phyloP scores from a whole-genome alignment of 1,140 invertebrate species.

The Drosophila lacteicornis region DNA sequence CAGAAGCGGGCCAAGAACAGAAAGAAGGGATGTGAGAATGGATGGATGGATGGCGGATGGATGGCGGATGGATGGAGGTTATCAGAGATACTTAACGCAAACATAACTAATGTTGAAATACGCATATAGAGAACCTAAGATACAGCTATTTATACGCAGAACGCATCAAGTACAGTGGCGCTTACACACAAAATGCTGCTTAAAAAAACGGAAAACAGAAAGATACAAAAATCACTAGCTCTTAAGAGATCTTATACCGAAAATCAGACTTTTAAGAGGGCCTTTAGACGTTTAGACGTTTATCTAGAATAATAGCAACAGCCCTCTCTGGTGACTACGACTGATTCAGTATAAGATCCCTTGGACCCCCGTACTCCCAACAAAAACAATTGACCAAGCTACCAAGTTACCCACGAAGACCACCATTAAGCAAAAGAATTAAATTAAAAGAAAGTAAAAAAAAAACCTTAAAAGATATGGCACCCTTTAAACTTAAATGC shows the following conservation, averaged over 20 bases:
- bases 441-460: background rate
- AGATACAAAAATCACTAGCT: slow-evolving; percentile 14
- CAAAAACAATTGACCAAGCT: slow-evolving; percentile 68
- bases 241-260: slow-evolving; percentile 32
- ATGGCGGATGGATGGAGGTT: slow-evolving; percentile 40
- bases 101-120: slow-evolving; percentile 74
- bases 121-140: slow-evolving; percentile 45
- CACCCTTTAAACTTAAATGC: slow-evolving; percentile 43
- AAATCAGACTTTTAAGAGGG: slow-evolving; percentile 22
- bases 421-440: slow-evolving; percentile 32
- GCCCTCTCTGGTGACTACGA: slow-evolving; percentile 21
- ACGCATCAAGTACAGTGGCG: slow-evolving; percentile 58
- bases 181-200: slow-evolving; percentile 51
- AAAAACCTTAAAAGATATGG: slow-evolving; percentile 31
- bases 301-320: slow-evolving; percentile 1
- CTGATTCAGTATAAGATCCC: slow-evolving; percentile 32
- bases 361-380: slow-evolving; percentile 5
- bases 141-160: slow-evolving; percentile 57
- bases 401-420: slow-evolving; percentile 69
- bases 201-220: background rate
- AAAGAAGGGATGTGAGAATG: slow-evolving; percentile 23
- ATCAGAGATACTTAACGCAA: slow-evolving; percentile 73
- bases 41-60: slow-evolving; percentile 52
- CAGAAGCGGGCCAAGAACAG: slow-evolving; percentile 21
- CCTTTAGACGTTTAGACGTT: background rate